Evolutionary conservation across 2,888 invertebrate species (phyloP).

Genomic region (Temnothorax ravouxi): DNA sequence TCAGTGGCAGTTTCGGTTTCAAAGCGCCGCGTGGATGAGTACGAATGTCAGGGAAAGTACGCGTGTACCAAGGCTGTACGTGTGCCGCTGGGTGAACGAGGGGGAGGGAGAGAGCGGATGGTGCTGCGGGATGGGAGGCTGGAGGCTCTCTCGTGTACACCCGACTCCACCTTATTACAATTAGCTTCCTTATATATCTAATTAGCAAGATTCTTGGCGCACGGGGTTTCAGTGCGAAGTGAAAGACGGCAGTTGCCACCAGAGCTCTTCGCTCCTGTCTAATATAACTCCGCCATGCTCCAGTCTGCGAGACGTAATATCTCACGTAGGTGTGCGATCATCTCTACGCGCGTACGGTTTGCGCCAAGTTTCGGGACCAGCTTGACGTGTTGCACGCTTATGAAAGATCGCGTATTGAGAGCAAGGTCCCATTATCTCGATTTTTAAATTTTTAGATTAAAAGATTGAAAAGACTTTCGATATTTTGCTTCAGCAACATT

Average conservation of each 20-base stretch:
- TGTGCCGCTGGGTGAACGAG: slow-evolving; percentile 62
- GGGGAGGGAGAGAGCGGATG: slow-evolving; percentile 58
- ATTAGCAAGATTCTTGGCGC: slow-evolving; percentile 84
- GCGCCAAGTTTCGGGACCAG: slow-evolving; percentile 33
- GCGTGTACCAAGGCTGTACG: slow-evolving; percentile 61
- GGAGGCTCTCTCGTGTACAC: slow-evolving; percentile 76
- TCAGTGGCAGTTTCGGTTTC: slow-evolving; percentile 67
- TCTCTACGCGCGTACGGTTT: slow-evolving; percentile 65
- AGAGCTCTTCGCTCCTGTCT: slow-evolving; percentile 81
- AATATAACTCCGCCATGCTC: slow-evolving; percentile 79
- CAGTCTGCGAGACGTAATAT: slow-evolving; percentile 74
- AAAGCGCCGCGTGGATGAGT: slow-evolving; percentile 67
- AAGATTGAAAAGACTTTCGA: background rate
- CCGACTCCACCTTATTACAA: slow-evolving; percentile 85
- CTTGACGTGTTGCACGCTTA: slow-evolving; percentile 36
- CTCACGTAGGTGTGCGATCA: slow-evolving; percentile 66
- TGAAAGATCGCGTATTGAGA: slow-evolving; percentile 33
- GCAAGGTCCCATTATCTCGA: background rate
- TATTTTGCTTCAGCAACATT: background rate
- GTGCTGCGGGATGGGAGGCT: slow-evolving; percentile 29
- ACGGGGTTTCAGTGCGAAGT: slow-evolving; percentile 79
- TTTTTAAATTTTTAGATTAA: background rate
- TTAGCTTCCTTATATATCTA: slow-evolving; percentile 85
- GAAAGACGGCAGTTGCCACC: slow-evolving; percentile 83
- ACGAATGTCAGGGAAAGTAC: slow-evolving; percentile 62